phyloP scores from a whole-genome alignment of 2,888 invertebrate genomes.

The Onchidella celtica region DNA sequence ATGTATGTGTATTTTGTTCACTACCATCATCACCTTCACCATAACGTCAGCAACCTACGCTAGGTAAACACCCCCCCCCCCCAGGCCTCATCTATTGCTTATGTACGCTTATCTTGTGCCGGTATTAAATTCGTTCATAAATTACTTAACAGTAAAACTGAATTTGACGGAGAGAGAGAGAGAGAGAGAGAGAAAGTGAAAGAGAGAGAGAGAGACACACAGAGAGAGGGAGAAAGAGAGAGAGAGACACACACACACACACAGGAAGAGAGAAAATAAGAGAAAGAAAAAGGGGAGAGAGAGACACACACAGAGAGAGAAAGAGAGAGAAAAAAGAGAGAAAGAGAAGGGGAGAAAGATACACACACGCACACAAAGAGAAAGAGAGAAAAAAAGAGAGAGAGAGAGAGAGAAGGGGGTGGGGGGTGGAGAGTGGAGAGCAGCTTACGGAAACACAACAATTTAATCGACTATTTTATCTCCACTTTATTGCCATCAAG shows the following conservation, averaged over 20 bases:
- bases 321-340: conserved; percentile 9
- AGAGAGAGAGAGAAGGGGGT: not conserved
- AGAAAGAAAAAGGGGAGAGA: conserved; percentile 87
- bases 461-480: no score
- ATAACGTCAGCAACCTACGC: not conserved
- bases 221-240: conserved; percentile 9
- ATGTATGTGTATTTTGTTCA: no score
- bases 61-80: no score
- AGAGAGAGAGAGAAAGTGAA: not conserved
- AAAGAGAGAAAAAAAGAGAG: not conserved
- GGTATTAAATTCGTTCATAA: no score
- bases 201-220: not conserved
- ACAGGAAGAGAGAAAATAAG: conserved; percentile 82
- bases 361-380: not conserved
- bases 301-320: conserved; percentile 89
- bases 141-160: no score
- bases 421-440: not conserved
- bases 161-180: no score
- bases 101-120: no score
- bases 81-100: no score
- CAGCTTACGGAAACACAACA: no score
- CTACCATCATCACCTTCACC: not conserved
- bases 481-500: no score
- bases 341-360: not conserved
- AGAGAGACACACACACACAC: conserved; percentile 44